phyloP scores from a whole-genome alignment of 1,140 invertebrate genomes.

The Eumaeus atala region DNA sequence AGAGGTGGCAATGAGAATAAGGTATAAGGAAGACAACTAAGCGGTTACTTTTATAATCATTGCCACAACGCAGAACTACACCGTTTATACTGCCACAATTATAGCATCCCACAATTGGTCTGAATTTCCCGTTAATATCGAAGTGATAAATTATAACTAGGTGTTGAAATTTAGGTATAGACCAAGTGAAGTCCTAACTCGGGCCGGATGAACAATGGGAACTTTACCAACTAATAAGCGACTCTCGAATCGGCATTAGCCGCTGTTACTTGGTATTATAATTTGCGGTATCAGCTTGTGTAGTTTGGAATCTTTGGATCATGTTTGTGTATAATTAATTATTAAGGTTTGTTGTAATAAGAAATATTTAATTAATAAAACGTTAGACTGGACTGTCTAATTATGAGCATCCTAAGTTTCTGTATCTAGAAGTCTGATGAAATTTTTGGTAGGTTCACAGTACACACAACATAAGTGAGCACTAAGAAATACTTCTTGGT shows the following conservation, averaged over 20 bases:
- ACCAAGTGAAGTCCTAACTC: slow-evolving; percentile 24
- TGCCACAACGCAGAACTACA: neutral
- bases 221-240: slow-evolving; percentile 45
- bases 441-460: no score
- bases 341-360: neutral
- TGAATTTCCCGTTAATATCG: slow-evolving; percentile 26
- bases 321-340: neutral
- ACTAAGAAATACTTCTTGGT: no score
- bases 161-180: slow-evolving; percentile 34
- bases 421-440: no score
- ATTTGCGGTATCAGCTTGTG: slow-evolving; percentile 23
- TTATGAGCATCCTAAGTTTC: no score
- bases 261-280: slow-evolving; percentile 37
- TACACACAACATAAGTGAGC: no score
- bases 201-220: slow-evolving; percentile 36
- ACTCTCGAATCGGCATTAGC: slow-evolving; percentile 36
- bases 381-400: no score
- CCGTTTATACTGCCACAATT: slow-evolving; percentile 5
- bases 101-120: slow-evolving; percentile 13
- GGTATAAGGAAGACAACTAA: no score
- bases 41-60: no score
- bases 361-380: neutral
- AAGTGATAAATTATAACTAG: slow-evolving; percentile 36
- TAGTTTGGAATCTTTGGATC: slow-evolving; percentile 7
- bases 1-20: no score